These are phyloP conservation scores for Holacanthella duospinosa DNA, from an alignment of 2,888 invertebrate genomes.

Conservation along the genomic window DNA sequence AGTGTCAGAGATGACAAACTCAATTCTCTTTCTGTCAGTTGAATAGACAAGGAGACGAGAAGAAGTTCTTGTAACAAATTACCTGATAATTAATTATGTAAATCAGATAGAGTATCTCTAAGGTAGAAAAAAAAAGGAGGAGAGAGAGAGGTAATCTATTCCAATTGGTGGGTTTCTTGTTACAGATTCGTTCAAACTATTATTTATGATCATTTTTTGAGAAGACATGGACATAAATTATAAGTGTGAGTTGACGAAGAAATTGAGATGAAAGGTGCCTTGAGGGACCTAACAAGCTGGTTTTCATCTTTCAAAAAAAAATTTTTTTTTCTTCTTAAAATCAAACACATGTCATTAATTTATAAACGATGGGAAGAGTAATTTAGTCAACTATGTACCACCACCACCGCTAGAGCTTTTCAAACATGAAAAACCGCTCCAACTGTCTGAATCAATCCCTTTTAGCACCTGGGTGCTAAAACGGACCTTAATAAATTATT, in stretches of 20 bases:
- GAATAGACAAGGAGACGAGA: background rate
- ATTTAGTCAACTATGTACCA: background rate
- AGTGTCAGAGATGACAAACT: background rate
- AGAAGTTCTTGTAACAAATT: background rate
- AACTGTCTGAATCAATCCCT: background rate
- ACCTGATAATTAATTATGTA: constrained; percentile 2
- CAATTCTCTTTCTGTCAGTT: background rate
- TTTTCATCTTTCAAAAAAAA: background rate
- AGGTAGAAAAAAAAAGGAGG: background rate
- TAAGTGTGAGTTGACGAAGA: background rate
- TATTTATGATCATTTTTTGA: background rate
- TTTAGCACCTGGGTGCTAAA: background rate
- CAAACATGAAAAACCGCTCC: background rate
- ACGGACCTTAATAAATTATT: no score
- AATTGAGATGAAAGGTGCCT: constrained; percentile 2
- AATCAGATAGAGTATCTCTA: background rate
- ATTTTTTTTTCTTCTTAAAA: background rate
- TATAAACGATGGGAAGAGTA: background rate
- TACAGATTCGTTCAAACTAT: background rate
- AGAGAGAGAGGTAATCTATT: background rate
- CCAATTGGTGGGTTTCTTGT: background rate
- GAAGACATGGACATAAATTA: background rate
- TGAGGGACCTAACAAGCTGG: background rate
- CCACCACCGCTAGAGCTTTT: background rate
- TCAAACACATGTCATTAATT: constrained; percentile 5